Conservation (phyloP, 2,113 vertebrate species). For the Octodon degus region DNA sequence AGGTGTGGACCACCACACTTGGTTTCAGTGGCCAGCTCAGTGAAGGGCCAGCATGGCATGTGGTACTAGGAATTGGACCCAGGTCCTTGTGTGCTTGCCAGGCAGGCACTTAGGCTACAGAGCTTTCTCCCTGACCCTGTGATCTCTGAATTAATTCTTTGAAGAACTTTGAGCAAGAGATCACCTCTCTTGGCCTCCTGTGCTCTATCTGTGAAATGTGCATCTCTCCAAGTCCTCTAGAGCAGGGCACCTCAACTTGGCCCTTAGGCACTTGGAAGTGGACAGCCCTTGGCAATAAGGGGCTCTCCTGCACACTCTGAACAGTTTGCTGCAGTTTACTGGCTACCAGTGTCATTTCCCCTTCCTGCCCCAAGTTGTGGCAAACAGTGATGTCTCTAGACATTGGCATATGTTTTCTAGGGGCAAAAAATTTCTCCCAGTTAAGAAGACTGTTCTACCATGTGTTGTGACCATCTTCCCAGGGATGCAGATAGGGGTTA, state of each 20-base stretch:
- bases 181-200: neutral
- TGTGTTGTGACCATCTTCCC: neutral
- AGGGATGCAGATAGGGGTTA: neutral
- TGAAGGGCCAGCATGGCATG: too few relatives aligned
- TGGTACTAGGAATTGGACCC: too few relatives aligned
- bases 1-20: too few relatives aligned
- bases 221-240: neutral
- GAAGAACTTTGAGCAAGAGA: constrained; percentile 40
- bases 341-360: neutral
- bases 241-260: neutral
- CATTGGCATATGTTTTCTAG: neutral
- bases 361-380: neutral
- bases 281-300: neutral
- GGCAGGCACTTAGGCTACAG: too few relatives aligned
- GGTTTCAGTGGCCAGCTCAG: too few relatives aligned
- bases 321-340: neutral
- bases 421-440: neutral
- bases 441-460: neutral
- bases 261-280: neutral
- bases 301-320: neutral
- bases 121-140: too few relatives aligned
- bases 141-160: neutral
- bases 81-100: too few relatives aligned
- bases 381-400: neutral
- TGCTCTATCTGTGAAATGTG: constrained; percentile 49